Evolutionary conservation across 2,888 invertebrate species (phyloP).

Genomic region (Seira sanloemensis): DNA sequence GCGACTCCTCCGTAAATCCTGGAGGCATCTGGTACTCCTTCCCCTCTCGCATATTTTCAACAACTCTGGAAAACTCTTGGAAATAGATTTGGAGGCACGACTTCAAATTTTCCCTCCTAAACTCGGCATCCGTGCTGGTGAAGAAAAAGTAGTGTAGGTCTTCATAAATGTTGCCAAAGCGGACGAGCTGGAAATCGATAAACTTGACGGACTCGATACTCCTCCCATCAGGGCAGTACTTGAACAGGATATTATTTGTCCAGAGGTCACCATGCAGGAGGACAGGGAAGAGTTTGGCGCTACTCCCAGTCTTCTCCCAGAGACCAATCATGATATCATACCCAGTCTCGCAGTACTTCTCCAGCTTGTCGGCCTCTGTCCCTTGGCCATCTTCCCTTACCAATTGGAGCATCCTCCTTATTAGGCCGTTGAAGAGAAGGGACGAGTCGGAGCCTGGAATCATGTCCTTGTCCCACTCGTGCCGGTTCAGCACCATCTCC

Average conservation of each 20-base stretch:
- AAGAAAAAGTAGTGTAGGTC: slow-evolving; percentile 57
- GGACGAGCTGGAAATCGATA: slow-evolving; percentile 64
- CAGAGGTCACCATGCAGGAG: slow-evolving; percentile 67
- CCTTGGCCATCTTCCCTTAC: background rate
- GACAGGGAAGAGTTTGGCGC: slow-evolving; percentile 61
- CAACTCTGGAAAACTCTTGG: slow-evolving; percentile 32
- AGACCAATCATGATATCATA: slow-evolving; percentile 41
- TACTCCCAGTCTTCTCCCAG: slow-evolving; percentile 23
- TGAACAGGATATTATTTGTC: slow-evolving; percentile 68
- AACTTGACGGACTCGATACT: slow-evolving; percentile 52
- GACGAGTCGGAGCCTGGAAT: slow-evolving; percentile 4
- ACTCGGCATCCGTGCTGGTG: slow-evolving; percentile 63
- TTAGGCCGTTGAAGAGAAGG: slow-evolving; percentile 40
- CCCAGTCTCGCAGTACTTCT: no score
- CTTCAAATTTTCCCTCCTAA: slow-evolving; percentile 44
- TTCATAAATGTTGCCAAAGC: slow-evolving; percentile 45
- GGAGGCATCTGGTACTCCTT: slow-evolving; percentile 7
- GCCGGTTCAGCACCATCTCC: slow-evolving; percentile 29
- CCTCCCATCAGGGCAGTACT: slow-evolving; percentile 54
- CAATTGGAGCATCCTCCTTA: slow-evolving; percentile 50
- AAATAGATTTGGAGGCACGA: slow-evolving; percentile 41
- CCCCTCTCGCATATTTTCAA: slow-evolving; percentile 23
- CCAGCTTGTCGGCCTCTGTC: background rate
- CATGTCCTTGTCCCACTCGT: background rate
- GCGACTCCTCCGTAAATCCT: slow-evolving; percentile 1